Evolutionary conservation across 2,113 vertebrate species (phyloP), one percentile per base, ranked within the genome.

Genomic region (Zosterops hypoxanthus): DNA sequence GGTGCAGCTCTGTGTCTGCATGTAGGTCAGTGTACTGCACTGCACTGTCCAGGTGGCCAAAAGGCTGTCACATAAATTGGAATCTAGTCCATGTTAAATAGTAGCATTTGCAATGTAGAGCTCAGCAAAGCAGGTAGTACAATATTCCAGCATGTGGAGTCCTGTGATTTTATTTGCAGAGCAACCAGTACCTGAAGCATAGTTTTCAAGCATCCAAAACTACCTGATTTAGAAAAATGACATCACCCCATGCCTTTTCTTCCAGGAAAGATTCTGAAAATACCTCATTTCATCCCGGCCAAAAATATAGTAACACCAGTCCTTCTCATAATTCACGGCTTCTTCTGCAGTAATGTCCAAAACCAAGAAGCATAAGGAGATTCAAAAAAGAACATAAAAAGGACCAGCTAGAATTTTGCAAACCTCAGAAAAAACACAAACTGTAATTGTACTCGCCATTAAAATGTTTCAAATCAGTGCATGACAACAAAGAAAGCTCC

Each of bases 11-110:
- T 33, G 9, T 33, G 17, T 34, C n/a, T 0, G 0, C 31, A 46
- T 0, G 0, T 41, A 50, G 0, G 0, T 44, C 75, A 53, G 10
- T 3, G 0, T 21, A 77, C 24, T 29, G 2, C 0, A 31, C 42
- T 49, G 22, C 11, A 57, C 42, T 52, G 39, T 14, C 24, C 36
- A 61, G 25, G 31, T 21, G 22, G 60, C 31, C 69, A 78, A 76
- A 20, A 77, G 47, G 22, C 12, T 36, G 8, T 29, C 70, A 70
- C 11, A 5, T 59, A 70, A 91, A 87, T 28, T 12, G 7, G 17
- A 85, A 50, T 65, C 77, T 15, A 86, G 26, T 31, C 20, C 12
- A 11, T 55, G 13, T 70, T 73, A 72, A 69, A 72, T 6, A 95
- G 34, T 25, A 55, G 34, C 10, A 33, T 10, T 11, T 61, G 17